Evolutionary conservation across 2,797 vertebrate species (phyloP), one percentile per base, ranked within the genome.

Genomic region (Limosa lapponica): DNA sequence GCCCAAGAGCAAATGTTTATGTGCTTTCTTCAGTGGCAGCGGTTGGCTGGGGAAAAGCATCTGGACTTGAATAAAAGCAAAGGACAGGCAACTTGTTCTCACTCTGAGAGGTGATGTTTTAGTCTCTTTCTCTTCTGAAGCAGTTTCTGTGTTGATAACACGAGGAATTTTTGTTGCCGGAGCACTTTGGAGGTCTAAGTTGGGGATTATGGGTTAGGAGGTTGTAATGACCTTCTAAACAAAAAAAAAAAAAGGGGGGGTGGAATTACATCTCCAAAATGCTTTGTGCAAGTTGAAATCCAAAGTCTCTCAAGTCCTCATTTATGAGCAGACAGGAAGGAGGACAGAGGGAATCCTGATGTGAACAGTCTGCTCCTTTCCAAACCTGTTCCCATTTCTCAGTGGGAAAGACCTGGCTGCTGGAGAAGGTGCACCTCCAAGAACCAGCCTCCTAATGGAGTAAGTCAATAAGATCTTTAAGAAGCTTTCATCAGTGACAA

Each of bases 201-300:
- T 86, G 43, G 66, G 70, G 58, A 54, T 48, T 92, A 48, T 28
- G 59, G 17, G 65, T 52, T 73, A 39, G 57, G 28, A 77, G 37
- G 23, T 30, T 74, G 14, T 32, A 49, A 71, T 25, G 17, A 46
- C 41, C 14, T 48, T 48, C 24, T 48, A 28, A 27, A 19, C 55
- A n/a, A 41, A 25, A 8, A 1, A 2, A 6, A 4, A 6, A 3
- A 1, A 1, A 4, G 7, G 2, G 18, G 6, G 13, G 28, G 2
- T 7, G 7, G 2, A 11, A 4, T 43, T 70, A 58, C 58, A 54
- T 73, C 41, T 13, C 22, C 7, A 28, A 37, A 87, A 52, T 73
- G 9, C 51, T 84, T 89, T 82, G 39, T 58, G 23, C 8, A 41
- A 61, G 17, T 44, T 69, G 89, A 83, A 88, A 83, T 86, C 23